Base-by-base conservation (phyloP, 2,888 invertebrate genomes). In the Xestia xanthographa region DNA sequence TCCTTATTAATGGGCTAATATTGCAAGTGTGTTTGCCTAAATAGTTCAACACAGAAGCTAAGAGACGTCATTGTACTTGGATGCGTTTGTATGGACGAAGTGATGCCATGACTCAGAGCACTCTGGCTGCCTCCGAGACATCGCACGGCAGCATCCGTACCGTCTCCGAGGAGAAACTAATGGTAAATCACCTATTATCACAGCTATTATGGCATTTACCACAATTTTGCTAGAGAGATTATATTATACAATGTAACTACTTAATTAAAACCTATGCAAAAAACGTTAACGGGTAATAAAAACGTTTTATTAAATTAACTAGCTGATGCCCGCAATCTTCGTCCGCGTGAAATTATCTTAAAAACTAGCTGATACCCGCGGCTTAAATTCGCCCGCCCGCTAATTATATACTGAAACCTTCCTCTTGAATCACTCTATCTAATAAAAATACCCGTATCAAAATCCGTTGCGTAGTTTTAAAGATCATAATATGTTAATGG, bases 51-150 rank as follows among this genome's bases (percentile, higher is more conserved):
- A 20, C 14, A 73, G 26, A 43, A 71, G 45, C 45, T 60, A 50
- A 65, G 48, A 45, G 60, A 53, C 53, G 56, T 66, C 38, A 74
- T 72, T 75, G 75, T 79, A 74, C 41, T 85, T 81, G 70, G 76
- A 83, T 84, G 83, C 74, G 77, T 74, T 79, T 79, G 70, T 74
- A 75, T 77, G 78, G 72, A 82, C 66, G 87, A 87, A 92, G 92
- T 88, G 86, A 93, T 93, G 94, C 92, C 90, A 96, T 96, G 96
- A 96, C 95, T 91, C 96, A 95, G 89, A 95, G 93, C 89, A 95
- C 87, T 81, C 76, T 91, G 79, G 87, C 90, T 63, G 91, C 92
- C 79, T 92, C 93, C 78, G 95, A 95, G 70, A 95, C 92, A 89
- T 93, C 94, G 84, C 92, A 93, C 83, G 92, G 92, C 72, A 92